phyloP scores from a whole-genome alignment of 2,888 invertebrate species.

The Caenorhabditis doughertyi region DNA sequence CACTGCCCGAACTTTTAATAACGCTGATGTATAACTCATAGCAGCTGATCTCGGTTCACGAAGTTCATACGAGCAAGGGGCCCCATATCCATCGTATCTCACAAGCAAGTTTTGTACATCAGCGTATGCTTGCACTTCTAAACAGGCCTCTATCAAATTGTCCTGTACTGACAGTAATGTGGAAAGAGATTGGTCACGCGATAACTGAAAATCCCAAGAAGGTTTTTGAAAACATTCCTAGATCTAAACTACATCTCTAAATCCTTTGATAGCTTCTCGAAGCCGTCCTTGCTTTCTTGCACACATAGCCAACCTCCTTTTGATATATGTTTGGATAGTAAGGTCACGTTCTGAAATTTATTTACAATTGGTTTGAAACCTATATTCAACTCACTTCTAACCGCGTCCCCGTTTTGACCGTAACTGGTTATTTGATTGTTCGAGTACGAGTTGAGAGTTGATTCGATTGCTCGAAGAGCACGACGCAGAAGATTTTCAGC shows the following conservation, averaged over 20 bases:
- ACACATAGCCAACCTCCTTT: constrained; percentile 96
- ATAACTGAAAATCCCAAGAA: constrained; percentile 86
- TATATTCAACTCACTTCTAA: constrained; percentile 34
- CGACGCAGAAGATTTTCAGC: constrained; percentile 85
- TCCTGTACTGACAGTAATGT: constrained; percentile 95
- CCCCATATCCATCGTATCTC: constrained; percentile 88
- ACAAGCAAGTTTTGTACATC: constrained; percentile 95
- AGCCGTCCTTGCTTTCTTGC: constrained; percentile 94
- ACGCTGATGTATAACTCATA: constrained; percentile 94
- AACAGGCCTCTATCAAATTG: constrained; percentile 94
- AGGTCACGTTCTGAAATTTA: constrained; percentile 88
- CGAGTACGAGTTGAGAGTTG: constrained; percentile 73
- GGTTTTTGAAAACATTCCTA: not conserved
- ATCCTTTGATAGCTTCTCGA: constrained; percentile 96
- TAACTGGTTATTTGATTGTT: constrained; percentile 43
- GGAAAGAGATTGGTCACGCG: constrained; percentile 97
- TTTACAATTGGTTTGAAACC: not conserved
- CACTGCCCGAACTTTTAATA: constrained; percentile 89
- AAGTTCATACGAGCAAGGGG: constrained; percentile 86
- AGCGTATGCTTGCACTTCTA: constrained; percentile 96
- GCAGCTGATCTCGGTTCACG: constrained; percentile 95
- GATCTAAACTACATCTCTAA: constrained; percentile 87
- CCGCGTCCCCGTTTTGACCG: constrained; percentile 45
- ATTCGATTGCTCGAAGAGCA: constrained; percentile 91
- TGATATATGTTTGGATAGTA: constrained; percentile 94